Percentiles rank a stretch among this genome's conserved stretches.
phyloP scores from a whole-genome alignment of 1,140 invertebrate genomes.

The Zaprionus ornatus region DNA sequence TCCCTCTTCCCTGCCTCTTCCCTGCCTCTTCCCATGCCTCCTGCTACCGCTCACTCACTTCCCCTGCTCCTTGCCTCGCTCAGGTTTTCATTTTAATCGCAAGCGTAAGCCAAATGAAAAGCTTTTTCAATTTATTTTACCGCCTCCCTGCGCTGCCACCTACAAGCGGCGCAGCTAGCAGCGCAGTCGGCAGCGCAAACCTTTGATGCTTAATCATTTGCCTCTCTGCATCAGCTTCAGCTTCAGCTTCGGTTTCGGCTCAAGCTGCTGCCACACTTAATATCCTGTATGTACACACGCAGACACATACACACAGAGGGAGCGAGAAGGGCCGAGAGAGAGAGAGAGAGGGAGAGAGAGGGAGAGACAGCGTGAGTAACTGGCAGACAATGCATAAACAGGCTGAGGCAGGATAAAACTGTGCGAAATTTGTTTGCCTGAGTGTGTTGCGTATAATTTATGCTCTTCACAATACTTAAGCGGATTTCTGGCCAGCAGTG shows the following conservation, averaged over 20 bases:
- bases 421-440: constrained; percentile 41
- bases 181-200: constrained; percentile 28
- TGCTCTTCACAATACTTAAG: constrained; percentile 49
- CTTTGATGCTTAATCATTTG: constrained; percentile 55
- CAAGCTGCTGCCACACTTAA: constrained; percentile 42
- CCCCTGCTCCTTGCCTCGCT: constrained; percentile 14
- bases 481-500: constrained; percentile 4
- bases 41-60: not conserved
- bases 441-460: constrained; percentile 55
- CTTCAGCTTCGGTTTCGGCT: constrained; percentile 5
- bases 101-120: constrained; percentile 73
- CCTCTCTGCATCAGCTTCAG: not conserved
- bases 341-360: too few species aligned
- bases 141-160: constrained; percentile 26
- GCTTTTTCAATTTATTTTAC: constrained; percentile 75
- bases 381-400: constrained; percentile 12
- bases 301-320: not conserved
- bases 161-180: not conserved
- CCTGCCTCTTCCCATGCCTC: not conserved
- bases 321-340: not conserved
- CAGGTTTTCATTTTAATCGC: constrained; percentile 72
- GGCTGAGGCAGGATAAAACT: constrained; percentile 17
- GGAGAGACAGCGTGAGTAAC: too few species aligned
- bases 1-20: not conserved
- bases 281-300: constrained; percentile 32